Evolutionary conservation across 2,888 invertebrate genomes (phyloP).

Genomic region (Zygothrica quintamaculata): DNA sequence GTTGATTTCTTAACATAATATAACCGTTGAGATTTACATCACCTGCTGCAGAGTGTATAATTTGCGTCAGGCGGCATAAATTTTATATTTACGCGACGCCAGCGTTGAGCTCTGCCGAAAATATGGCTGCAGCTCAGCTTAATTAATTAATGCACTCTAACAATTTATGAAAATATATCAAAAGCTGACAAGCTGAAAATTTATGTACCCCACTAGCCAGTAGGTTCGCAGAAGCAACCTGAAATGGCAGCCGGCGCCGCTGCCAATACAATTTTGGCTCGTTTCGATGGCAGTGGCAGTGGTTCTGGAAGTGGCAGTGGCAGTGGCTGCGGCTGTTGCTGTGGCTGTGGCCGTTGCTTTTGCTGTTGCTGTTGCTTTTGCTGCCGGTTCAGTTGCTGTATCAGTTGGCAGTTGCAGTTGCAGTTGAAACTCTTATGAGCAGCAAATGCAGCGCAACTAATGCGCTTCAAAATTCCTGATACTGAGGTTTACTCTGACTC

Average conservation of each 20-base stretch:
- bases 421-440: constrained; percentile 70
- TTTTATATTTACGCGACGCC: constrained; percentile 15
- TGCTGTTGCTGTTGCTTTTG: constrained; percentile 6
- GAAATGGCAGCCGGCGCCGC: constrained; percentile 71
- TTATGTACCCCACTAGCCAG: constrained; percentile 79
- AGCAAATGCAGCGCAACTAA: constrained; percentile 82
- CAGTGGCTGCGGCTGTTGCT: constrained; percentile 37
- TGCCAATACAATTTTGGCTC: constrained; percentile 78
- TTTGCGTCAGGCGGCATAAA: background rate
- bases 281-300: constrained; percentile 58
- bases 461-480: constrained; percentile 77
- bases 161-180: constrained; percentile 85
- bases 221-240: constrained; percentile 43
- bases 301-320: constrained; percentile 22
- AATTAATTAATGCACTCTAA: constrained; percentile 85
- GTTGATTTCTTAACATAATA: no score
- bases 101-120: constrained; percentile 45
- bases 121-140: constrained; percentile 59
- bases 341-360: constrained; percentile 10
- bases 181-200: constrained; percentile 85
- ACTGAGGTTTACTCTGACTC: no score
- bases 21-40: background rate
- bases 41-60: background rate
- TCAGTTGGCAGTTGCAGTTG: constrained; percentile 54
- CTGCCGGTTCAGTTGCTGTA: constrained; percentile 60